Percentiles rank a stretch among this genome's conserved stretches.
Conservation (phyloP, 2,888 invertebrate genomes). For the Carcina quercana region DNA sequence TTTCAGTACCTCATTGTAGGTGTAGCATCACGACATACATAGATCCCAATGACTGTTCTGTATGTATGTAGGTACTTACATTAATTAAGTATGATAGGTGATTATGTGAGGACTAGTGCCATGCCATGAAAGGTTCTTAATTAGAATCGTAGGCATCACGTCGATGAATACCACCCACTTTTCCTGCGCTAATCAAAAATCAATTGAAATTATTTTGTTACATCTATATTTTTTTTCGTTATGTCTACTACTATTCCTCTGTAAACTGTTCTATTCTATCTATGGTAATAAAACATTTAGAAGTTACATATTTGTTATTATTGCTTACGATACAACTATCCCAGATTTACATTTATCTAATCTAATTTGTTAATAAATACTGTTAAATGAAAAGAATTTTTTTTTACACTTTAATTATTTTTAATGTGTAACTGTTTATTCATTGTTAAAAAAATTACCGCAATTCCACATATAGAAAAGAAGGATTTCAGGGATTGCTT, state of each 20-base stretch:
- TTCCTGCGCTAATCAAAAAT: slow-evolving; percentile 62
- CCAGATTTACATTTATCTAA: no score
- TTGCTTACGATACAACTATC: no score
- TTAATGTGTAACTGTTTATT: no score
- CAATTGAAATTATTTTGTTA: slow-evolving; percentile 54
- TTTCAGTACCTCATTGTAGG: slow-evolving; percentile 26
- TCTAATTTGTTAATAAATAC: no score
- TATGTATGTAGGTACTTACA: no score
- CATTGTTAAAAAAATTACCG: no score
- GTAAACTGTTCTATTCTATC: slow-evolving; percentile 67
- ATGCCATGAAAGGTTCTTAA: slow-evolving; percentile 73
- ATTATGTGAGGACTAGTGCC: slow-evolving; percentile 72
- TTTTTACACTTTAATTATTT: no score
- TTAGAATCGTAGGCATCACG: slow-evolving; percentile 71
- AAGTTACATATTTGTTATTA: slow-evolving; percentile 30
- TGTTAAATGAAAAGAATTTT: no score
- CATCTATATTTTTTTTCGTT: slow-evolving; percentile 50
- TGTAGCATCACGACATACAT: no score
- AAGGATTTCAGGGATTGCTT: no score
- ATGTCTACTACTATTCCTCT: slow-evolving; percentile 51
- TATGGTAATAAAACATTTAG: slow-evolving; percentile 64
- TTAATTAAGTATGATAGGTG: slow-evolving; percentile 65
- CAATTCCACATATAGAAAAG: no score
- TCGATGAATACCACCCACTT: slow-evolving; percentile 73
- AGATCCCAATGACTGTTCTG: slow-evolving; percentile 33